Base-by-base conservation (phyloP, 1,140 invertebrate species). In the Cecropterus lyciades region DNA sequence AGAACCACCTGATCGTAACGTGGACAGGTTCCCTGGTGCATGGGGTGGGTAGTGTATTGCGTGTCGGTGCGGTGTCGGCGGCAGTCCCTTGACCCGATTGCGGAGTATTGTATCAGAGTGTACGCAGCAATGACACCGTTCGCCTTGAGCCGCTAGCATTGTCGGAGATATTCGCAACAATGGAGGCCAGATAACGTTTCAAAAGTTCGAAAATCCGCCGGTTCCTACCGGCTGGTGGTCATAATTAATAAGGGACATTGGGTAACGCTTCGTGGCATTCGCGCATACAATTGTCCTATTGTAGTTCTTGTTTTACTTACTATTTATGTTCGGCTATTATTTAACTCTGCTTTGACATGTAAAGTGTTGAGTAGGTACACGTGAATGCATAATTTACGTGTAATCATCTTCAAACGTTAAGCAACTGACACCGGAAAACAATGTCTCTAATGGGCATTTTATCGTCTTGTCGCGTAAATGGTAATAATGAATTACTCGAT, bases 91-190 rank as follows among this genome's bases (percentile, higher is more conserved):
- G 87, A 90, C 87, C 89, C 80, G 84, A 85, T 85, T 91, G 77
- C 77, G 67, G 72, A 73, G 82, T 84, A 88, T 87, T 87, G 83
- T 86, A 37, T 37, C 33, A 1, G 33, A 37, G 33, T 20, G 20
- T 37, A 87, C 88, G 84, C 87, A 89, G 89, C 86, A 89, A 87
- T 91, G 89, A 90, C 89, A 91, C 87, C 82, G 87, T 70, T 91
- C 85, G 86, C 89, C 89, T 91, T 90, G 89, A 90, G 85, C 82
- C 81, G 85, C 80, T 89, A 89, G 81, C 87, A 90, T 85, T 90
- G 87, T 85, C 87, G 86, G 87, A 91, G 89, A 91, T 91, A 91
- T 91, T 90, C 81, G 89, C 89, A 91, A 91, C 89, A 92, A 92
- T 92, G 86, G 89, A 90, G 87, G 87, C 87, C 87, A 91, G 89